Conservation (phyloP, 2,888 invertebrate species). For the Pimpla rufipes region DNA sequence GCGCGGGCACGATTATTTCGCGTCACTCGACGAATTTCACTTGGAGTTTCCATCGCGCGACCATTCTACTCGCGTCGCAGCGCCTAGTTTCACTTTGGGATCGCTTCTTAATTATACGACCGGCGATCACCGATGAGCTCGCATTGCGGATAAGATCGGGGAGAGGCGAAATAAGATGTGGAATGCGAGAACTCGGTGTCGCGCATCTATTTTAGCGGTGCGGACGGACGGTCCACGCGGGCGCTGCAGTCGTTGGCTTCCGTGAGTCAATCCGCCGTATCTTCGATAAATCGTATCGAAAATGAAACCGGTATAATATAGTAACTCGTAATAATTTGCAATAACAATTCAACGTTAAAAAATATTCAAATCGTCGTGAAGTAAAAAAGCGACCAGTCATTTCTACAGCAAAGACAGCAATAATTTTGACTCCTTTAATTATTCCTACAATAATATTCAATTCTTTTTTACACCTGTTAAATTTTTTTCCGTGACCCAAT, state of each 20-base stretch:
- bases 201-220: conserved; percentile 73
- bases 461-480: not conserved
- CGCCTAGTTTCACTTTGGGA: conserved; percentile 27
- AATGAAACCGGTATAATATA: not conserved
- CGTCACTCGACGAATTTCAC: conserved; percentile 20
- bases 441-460: not conserved
- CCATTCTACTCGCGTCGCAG: not conserved
- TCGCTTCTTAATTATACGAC: conserved; percentile 68
- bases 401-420: too few species aligned
- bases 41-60: conserved; percentile 18
- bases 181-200: conserved; percentile 48
- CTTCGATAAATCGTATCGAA: not conserved
- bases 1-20: conserved; percentile 33
- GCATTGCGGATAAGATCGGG: conserved; percentile 32
- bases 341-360: too few species aligned
- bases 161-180: conserved; percentile 19
- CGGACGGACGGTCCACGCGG: not conserved
- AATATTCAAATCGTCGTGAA: too few species aligned
- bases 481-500: not conserved
- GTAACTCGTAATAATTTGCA: too few species aligned
- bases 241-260: not conserved
- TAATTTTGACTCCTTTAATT: too few species aligned
- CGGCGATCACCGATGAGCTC: conserved; percentile 26
- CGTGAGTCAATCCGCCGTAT: not conserved
- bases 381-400: too few species aligned